These are phyloP conservation scores for Plagodis dolabraria DNA, from an alignment of 2,888 invertebrate species.

Conservation along the genomic window DNA sequence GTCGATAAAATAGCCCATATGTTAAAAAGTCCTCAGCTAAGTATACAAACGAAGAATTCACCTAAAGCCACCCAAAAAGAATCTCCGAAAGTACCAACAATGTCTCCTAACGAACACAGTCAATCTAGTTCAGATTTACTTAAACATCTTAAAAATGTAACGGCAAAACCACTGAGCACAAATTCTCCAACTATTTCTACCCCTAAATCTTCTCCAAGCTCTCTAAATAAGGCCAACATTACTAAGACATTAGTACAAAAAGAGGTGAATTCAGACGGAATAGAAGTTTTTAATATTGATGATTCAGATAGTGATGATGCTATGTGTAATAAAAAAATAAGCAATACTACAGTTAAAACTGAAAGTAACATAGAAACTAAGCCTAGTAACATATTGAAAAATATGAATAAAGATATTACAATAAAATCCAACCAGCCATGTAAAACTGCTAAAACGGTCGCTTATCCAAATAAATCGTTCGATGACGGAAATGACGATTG, in stretches of 20 bases:
- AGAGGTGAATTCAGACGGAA: constrained; percentile 53
- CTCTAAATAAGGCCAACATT: constrained; percentile 35
- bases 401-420: constrained; percentile 61
- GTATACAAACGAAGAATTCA: constrained; percentile 32
- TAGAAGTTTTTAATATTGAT: constrained; percentile 74
- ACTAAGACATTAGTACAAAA: constrained; percentile 42
- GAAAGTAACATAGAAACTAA: constrained; percentile 33
- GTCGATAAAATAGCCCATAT: constrained; percentile 20
- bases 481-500: constrained; percentile 37
- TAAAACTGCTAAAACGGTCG: constrained; percentile 31
- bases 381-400: constrained; percentile 49
- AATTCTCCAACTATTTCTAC: constrained; percentile 16
- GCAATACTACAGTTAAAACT: constrained; percentile 21
- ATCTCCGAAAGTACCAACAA: constrained; percentile 24
- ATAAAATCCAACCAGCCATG: constrained; percentile 50
- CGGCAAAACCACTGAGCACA: constrained; percentile 55
- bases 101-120: constrained; percentile 37
- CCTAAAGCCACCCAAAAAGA: constrained; percentile 29
- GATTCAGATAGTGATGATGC: constrained; percentile 73
- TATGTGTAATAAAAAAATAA: constrained; percentile 31
- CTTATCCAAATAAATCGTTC: constrained; percentile 32
- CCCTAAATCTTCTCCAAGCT: constrained; percentile 30
- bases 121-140: constrained; percentile 53
- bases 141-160: constrained; percentile 62
- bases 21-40: constrained; percentile 32